Evolutionary conservation across 1,140 invertebrate genomes (phyloP).

Genomic region (Bombus polaris): DNA sequence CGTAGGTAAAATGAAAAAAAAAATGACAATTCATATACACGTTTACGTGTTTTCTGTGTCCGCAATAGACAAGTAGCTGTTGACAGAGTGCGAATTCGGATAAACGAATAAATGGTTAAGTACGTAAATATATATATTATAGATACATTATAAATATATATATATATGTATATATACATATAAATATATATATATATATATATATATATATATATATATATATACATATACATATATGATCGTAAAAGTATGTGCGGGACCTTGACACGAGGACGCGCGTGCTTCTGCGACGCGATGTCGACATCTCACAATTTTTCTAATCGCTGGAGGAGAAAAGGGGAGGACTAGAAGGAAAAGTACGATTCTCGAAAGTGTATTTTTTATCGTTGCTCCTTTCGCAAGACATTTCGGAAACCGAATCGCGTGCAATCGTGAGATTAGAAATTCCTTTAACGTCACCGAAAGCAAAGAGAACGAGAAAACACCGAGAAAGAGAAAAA

Average conservation of each 20-base stretch:
- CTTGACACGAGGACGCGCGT: conserved; percentile 25
- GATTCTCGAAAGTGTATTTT: neutral
- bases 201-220: neutral
- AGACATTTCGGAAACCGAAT: neutral
- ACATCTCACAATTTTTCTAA: conserved; percentile 39
- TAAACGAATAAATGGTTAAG: conserved; percentile 22
- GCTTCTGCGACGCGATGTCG: conserved; percentile 52
- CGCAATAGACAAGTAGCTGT: conserved; percentile 38
- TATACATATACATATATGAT: conserved; percentile 52
- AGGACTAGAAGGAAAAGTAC: neutral
- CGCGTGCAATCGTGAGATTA: neutral
- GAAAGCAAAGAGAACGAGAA: too few species aligned
- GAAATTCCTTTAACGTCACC: neutral
- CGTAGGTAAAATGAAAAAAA: neutral
- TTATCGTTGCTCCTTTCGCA: neutral
- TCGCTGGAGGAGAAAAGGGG: conserved; percentile 1
- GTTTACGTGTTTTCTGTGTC: conserved; percentile 24
- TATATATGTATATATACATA: conserved; percentile 42
- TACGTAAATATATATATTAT: conserved; percentile 53
- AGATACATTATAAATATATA: conserved; percentile 57
- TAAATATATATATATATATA: conserved; percentile 32
- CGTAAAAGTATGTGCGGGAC: neutral
- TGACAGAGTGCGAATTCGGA: conserved; percentile 10
- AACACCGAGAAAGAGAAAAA: neutral
- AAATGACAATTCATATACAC: conserved; percentile 17